phyloP scores from a whole-genome alignment of 23 tunicate species.

The Styela clava region DNA sequence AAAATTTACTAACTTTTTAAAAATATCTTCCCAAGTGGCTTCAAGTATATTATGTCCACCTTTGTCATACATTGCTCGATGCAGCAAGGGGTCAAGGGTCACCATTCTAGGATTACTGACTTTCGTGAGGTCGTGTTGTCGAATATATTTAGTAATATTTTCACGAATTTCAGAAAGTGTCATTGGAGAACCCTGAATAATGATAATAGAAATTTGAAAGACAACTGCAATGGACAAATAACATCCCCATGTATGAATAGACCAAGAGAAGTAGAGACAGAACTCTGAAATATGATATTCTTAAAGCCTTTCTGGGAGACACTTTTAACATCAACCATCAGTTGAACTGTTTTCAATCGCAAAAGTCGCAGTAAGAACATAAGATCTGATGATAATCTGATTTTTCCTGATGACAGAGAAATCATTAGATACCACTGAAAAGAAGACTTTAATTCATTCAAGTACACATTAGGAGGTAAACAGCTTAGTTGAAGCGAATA shows the following conservation, averaged over 20 bases:
- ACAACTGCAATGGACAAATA: background rate
- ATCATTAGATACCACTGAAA: too few species aligned
- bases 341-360: too few species aligned
- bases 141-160: conserved; percentile 56
- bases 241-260: background rate
- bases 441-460: too few species aligned
- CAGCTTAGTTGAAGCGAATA: too few species aligned
- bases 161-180: conserved; percentile 41
- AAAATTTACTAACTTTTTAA: conserved; percentile 37
- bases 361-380: too few species aligned
- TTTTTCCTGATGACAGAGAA: too few species aligned
- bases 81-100: conserved; percentile 81
- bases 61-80: conserved; percentile 50
- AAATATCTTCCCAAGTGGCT: conserved; percentile 75
- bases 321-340: too few species aligned
- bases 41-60: conserved; percentile 28
- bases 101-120: conserved; percentile 33
- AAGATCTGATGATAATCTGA: too few species aligned
- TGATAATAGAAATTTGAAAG: background rate
- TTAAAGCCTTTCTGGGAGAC: too few species aligned
- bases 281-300: too few species aligned
- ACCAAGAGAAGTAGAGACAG: background rate
- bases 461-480: too few species aligned
- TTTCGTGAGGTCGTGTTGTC: conserved; percentile 36
- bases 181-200: conserved; percentile 41